phyloP scores from a whole-genome alignment of 1,140 invertebrate genomes.

The Gryllus bimaculatus region DNA sequence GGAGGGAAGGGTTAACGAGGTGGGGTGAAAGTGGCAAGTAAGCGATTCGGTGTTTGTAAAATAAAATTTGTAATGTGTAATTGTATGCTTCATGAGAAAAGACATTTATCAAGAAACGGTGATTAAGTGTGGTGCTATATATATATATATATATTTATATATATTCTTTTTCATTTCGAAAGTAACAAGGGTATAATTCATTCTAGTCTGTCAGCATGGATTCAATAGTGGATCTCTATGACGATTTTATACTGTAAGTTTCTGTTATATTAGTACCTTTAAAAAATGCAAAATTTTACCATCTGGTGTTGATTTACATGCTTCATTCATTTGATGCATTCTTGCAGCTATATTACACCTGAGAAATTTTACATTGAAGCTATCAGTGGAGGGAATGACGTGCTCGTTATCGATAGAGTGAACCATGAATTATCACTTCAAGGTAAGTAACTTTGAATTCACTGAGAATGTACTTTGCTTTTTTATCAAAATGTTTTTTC shows the following conservation, averaged over 20 bases:
- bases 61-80: no score
- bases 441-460: constrained; percentile 34
- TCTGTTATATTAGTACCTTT: not conserved
- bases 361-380: constrained; percentile 67
- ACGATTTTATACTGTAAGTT: constrained; percentile 54
- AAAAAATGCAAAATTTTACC: constrained; percentile 6
- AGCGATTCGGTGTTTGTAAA: no score
- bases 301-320: constrained; percentile 12
- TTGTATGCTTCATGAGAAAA: no score
- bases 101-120: no score
- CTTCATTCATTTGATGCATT: constrained; percentile 22
- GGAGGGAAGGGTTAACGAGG: no score
- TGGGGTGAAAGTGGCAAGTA: no score
- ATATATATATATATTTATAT: no score
- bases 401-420: constrained; percentile 62
- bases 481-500: no score
- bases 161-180: no score
- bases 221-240: constrained; percentile 39
- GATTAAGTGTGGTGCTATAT: no score
- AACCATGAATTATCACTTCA: constrained; percentile 56
- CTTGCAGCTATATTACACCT: constrained; percentile 54
- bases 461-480: no score
- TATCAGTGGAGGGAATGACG: constrained; percentile 42
- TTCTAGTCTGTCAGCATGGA: constrained; percentile 28
- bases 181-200: not conserved